Percentiles rank a stretch among this genome's conserved stretches.
Evolutionary conservation across 2,888 invertebrate genomes (phyloP).

Genomic region (Cataglyphis albicans): DNA sequence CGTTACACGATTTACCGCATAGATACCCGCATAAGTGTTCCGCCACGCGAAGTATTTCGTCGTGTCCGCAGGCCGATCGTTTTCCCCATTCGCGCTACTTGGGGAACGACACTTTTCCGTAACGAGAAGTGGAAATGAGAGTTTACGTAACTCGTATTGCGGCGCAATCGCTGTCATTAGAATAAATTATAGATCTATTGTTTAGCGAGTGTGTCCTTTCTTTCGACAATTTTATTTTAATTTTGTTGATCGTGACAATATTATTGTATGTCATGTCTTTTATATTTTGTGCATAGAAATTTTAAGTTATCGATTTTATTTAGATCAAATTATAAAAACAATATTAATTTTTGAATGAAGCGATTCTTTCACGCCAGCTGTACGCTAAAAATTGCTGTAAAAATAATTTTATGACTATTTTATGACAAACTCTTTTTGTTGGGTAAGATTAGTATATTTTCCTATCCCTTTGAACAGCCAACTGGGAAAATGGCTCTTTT

Average conservation of each 20-base stretch:
- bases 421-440: constrained; percentile 15
- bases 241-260: neutral
- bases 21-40: neutral
- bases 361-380: neutral
- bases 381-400: neutral
- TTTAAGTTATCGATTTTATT: neutral
- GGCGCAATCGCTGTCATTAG: constrained; percentile 24
- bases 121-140: constrained; percentile 35
- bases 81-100: constrained; percentile 20
- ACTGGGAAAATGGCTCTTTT: constrained; percentile 33
- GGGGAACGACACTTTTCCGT: constrained; percentile 46
- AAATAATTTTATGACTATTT: neutral
- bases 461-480: constrained; percentile 13
- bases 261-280: neutral
- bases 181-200: constrained; percentile 43
- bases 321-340: neutral
- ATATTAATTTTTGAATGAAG: constrained; percentile 1
- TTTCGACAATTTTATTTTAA: neutral
- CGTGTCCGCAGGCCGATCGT: constrained; percentile 12
- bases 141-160: constrained; percentile 40
- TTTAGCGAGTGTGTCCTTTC: neutral
- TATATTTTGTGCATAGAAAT: neutral
- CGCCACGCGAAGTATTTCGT: constrained; percentile 2
- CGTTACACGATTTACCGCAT: constrained; percentile 56
- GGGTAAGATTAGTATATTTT: constrained; percentile 27